Evolutionary conservation across 2,113 vertebrate species (phyloP).

Genomic region (Typhlomys cinereus): DNA sequence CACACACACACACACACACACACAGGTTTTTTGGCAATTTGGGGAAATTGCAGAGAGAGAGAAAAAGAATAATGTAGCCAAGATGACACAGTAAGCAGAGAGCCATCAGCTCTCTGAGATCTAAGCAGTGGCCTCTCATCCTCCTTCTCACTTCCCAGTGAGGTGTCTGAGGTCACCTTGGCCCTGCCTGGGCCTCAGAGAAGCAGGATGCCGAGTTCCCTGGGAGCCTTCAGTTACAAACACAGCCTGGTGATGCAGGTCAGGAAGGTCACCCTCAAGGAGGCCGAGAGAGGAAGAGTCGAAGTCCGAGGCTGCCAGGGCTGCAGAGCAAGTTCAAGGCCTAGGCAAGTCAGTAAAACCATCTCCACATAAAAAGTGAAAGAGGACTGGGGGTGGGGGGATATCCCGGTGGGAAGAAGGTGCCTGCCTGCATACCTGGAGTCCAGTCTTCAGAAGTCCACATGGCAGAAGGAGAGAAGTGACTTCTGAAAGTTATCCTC

Average conservation of each 20-base stretch:
- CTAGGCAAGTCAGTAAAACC: neutral
- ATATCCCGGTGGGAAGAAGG: neutral
- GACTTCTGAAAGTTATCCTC: neutral
- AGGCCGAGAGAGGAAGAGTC: neutral
- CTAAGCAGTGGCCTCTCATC: neutral
- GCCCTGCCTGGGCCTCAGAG: neutral
- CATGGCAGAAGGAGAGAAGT: neutral
- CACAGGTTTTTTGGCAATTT: no score
- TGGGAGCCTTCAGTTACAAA: neutral
- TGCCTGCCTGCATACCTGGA: neutral
- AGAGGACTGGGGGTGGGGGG: no score
- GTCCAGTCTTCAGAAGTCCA: neutral
- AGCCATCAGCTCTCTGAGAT: neutral
- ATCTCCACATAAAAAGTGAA: neutral
- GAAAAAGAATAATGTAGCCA: accelerated
- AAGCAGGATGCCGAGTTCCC: neutral
- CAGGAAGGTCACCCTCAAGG: neutral
- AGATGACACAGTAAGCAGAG: neutral
- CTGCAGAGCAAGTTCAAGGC: neutral
- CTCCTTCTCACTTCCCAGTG: neutral
- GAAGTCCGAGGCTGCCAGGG: neutral
- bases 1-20: no score
- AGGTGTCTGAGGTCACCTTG: neutral
- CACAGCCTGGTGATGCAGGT: neutral
- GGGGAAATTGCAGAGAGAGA: neutral